phyloP scores from a whole-genome alignment of 2,113 vertebrate genomes.

The Pluvialis apricaria region DNA sequence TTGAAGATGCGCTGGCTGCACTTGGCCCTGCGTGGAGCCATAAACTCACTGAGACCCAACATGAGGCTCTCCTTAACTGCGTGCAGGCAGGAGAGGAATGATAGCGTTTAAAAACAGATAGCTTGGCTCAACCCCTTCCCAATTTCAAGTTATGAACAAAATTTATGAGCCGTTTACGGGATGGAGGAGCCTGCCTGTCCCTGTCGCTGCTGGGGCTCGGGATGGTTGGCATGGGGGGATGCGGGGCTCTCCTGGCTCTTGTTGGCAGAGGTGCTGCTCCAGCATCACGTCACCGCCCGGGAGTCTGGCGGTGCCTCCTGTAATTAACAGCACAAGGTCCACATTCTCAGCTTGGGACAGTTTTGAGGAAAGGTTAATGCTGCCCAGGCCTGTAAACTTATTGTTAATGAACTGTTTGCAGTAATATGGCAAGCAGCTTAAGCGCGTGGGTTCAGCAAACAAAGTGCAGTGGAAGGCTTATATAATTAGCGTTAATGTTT shows the following conservation, averaged over 20 bases:
- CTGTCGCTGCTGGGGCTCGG: neutral
- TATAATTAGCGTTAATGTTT: slow-evolving; percentile 23
- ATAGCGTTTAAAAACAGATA: slow-evolving; percentile 32
- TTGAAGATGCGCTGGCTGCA: neutral
- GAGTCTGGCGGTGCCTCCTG: neutral
- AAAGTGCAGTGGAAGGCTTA: neutral
- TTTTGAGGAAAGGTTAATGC: slow-evolving; percentile 44
- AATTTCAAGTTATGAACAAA: slow-evolving; percentile 16
- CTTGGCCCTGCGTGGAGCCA: neutral
- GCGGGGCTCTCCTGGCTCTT: neutral
- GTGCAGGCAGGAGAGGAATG: neutral
- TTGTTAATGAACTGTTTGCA: neutral
- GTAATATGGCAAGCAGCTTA: neutral
- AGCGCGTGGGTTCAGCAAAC: neutral
- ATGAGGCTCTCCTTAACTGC: neutral
- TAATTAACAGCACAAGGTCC: slow-evolving; percentile 31
- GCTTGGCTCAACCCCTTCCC: neutral
- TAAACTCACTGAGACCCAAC: neutral
- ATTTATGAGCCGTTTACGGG: neutral
- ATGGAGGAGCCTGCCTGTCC: neutral
- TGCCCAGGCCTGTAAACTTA: neutral
- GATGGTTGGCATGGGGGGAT: fast-evolving
- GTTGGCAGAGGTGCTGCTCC: neutral
- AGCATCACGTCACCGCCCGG: neutral
- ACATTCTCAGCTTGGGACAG: neutral